Percentiles rank a stretch among this genome's conserved stretches.
phyloP scores from a whole-genome alignment of 2,797 vertebrate species.

The Philypnodon macrostomus region DNA sequence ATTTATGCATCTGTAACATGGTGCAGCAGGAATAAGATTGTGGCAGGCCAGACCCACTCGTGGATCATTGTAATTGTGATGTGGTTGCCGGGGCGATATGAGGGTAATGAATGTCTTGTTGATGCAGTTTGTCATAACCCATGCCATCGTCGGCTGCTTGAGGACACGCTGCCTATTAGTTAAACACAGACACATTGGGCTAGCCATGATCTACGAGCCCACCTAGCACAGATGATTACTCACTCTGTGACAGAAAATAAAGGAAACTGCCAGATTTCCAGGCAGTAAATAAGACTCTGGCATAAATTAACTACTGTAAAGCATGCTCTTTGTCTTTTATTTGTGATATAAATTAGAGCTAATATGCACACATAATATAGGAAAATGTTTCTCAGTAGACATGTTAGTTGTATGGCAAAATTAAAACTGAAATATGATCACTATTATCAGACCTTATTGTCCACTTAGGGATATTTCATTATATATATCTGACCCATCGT shows the following conservation, averaged over 20 bases:
- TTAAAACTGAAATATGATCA: no score
- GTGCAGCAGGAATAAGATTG: constrained; percentile 35
- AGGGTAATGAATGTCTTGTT: constrained; percentile 73
- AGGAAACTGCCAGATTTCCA: constrained; percentile 21
- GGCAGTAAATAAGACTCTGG: constrained; percentile 20
- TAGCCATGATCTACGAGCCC: constrained; percentile 53
- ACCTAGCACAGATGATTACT: constrained; percentile 41
- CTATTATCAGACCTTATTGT: no score
- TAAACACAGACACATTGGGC: constrained; percentile 49
- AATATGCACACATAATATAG: no score
- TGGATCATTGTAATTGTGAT: constrained; percentile 64
- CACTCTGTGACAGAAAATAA: constrained; percentile 45
- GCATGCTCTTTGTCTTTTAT: constrained; percentile 21
- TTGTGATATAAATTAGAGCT: no score
- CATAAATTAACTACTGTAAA: constrained; percentile 14
- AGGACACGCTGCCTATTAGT: constrained; percentile 65
- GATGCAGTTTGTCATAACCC: constrained; percentile 75
- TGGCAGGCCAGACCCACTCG: constrained; percentile 52
- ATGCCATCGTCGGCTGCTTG: constrained; percentile 51
- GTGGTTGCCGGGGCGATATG: constrained; percentile 63
- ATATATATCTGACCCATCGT: no score
- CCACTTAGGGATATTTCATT: no score
- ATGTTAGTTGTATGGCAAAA: no score
- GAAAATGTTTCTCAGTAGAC: no score
- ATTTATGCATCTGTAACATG: constrained; percentile 61